A percentile compares a stretch with the other conserved stretches of the same genome.
Conservation (phyloP, 2,888 invertebrate species). For the Oxyscelio sp. region DNA sequence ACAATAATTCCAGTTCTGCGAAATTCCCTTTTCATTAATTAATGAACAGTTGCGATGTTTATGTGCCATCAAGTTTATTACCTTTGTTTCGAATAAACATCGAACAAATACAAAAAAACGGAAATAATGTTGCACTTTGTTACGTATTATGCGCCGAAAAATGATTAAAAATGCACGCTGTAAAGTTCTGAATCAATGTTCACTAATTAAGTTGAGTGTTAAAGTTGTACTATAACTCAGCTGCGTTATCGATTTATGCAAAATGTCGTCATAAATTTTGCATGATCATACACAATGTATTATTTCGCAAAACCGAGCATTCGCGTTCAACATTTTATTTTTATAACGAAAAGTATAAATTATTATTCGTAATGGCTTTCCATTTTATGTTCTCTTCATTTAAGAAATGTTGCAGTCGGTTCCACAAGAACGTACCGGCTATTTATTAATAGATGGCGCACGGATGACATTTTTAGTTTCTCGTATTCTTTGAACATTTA, state of each 20-base stretch:
- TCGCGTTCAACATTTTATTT: not conserved
- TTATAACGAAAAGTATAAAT: too few relatives aligned
- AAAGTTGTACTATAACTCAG: constrained; percentile 42
- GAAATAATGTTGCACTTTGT: too few relatives aligned
- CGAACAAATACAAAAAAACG: too few relatives aligned
- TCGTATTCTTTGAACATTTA: too few relatives aligned
- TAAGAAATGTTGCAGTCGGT: too few relatives aligned
- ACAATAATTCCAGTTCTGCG: constrained; percentile 17
- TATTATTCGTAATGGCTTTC: too few relatives aligned
- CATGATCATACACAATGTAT: constrained; percentile 42
- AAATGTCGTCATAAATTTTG: constrained; percentile 48
- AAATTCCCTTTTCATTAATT: constrained; percentile 14
- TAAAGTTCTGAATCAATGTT: constrained; percentile 48
- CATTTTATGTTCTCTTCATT: too few relatives aligned
- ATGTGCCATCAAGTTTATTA: not conserved
- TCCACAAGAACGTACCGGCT: too few relatives aligned
- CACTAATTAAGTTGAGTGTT: constrained; percentile 52
- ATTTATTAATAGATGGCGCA: too few relatives aligned
- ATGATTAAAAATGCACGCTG: not conserved
- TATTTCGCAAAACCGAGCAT: constrained; percentile 43
- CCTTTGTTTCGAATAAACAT: not conserved
- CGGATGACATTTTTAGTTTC: too few relatives aligned
- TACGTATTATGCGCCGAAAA: constrained; percentile 1
- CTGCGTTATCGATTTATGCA: constrained; percentile 54
- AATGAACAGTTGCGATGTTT: not conserved